These are phyloP conservation scores for Heptranchias perlo DNA, from an alignment of 2,113 vertebrate genomes.

Conservation along the genomic window DNA sequence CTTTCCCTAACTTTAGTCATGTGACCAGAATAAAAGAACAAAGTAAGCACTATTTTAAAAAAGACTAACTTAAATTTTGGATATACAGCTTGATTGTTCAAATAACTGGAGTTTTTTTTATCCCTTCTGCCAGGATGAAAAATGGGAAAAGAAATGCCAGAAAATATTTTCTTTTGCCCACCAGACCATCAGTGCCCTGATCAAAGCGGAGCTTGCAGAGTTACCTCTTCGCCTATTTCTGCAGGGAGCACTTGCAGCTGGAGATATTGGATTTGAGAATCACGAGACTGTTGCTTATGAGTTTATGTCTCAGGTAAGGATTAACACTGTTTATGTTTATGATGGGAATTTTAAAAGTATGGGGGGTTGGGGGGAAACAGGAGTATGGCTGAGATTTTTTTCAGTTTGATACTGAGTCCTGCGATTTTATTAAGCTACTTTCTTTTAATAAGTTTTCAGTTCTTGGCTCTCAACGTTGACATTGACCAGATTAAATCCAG, in stretches of 20 bases:
- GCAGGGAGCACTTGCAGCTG: slow-evolving; percentile 89
- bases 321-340: slow-evolving; percentile 12
- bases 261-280: slow-evolving; percentile 96
- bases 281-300: slow-evolving; percentile 97
- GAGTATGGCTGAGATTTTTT: not conserved
- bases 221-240: slow-evolving; percentile 90
- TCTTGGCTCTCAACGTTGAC: too few relatives aligned
- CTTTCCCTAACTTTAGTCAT: not conserved
- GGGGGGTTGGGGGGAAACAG: too few relatives aligned
- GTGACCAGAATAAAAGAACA: not conserved
- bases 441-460: too few relatives aligned
- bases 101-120: not conserved
- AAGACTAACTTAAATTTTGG: not conserved
- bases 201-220: slow-evolving; percentile 93
- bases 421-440: too few relatives aligned
- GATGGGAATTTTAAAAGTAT: not conserved
- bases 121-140: slow-evolving; percentile 76
- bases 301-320: slow-evolving; percentile 93
- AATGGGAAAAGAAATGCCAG: slow-evolving; percentile 99
- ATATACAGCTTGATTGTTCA: not conserved
- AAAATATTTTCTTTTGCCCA: slow-evolving; percentile 98
- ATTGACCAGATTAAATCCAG: too few relatives aligned
- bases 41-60: not conserved
- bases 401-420: too few relatives aligned
- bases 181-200: slow-evolving; percentile 94